Evolutionary conservation across 2,113 vertebrate genomes (phyloP).

Genomic region (Arenaria interpres): DNA sequence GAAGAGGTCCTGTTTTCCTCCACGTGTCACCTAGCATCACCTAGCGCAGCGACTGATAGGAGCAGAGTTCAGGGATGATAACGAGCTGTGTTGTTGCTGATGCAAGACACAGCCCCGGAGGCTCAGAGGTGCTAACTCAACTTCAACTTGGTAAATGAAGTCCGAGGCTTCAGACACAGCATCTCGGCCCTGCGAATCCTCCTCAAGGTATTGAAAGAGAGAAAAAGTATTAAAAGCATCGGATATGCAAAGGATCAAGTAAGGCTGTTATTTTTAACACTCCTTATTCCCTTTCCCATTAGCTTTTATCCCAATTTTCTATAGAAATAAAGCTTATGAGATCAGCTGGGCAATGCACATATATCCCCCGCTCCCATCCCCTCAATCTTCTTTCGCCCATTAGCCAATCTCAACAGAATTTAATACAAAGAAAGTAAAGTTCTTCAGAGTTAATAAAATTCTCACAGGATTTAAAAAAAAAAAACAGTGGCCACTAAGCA

Average conservation of each 20-base stretch:
- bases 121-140: neutral
- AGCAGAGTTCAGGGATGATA: neutral
- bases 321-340: neutral
- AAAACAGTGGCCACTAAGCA: neutral
- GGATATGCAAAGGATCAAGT: neutral
- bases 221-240: neutral
- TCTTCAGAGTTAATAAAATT: neutral
- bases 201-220: neutral
- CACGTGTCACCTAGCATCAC: neutral
- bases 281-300: neutral
- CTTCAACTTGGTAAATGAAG: constrained; percentile 21
- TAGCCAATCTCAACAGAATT: neutral
- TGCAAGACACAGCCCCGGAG: constrained; percentile 30
- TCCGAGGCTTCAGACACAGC: neutral
- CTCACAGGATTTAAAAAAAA: neutral
- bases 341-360: neutral
- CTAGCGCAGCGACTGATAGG: neutral
- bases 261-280: neutral
- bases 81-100: neutral
- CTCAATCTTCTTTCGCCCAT: neutral
- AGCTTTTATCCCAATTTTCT: neutral
- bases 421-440: neutral
- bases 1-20: neutral
- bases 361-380: neutral
- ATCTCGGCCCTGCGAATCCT: neutral